Percentiles rank a stretch among this genome's conserved stretches.
These are phyloP conservation scores for Aleadryas rufinucha DNA, from an alignment of 2,113 vertebrate species.

Conservation along the genomic window DNA sequence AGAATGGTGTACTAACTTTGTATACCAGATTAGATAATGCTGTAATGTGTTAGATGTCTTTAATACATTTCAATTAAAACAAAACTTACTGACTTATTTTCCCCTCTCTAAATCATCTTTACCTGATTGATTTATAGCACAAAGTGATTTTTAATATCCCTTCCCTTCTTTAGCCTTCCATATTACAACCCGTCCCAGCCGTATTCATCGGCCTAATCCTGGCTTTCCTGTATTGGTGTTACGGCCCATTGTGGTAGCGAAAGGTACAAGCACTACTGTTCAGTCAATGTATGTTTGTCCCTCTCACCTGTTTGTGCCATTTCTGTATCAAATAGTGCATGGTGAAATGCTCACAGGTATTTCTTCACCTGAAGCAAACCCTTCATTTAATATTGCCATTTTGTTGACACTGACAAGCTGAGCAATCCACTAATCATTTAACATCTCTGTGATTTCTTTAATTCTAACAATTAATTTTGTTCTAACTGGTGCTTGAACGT, in stretches of 20 bases:
- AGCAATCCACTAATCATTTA: slow-evolving; percentile 76
- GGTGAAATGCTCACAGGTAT: slow-evolving; percentile 73
- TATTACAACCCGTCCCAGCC: slow-evolving; percentile 99
- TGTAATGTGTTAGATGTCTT: slow-evolving; percentile 75
- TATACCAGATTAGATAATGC: slow-evolving; percentile 55
- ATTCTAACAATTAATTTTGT: slow-evolving; percentile 64
- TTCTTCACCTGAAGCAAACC: slow-evolving; percentile 73
- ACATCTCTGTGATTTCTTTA: slow-evolving; percentile 80
- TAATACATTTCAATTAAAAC: slow-evolving; percentile 68
- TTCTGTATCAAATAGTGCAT: slow-evolving; percentile 83
- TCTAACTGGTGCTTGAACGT: slow-evolving; percentile 60
- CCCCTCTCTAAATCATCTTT: slow-evolving; percentile 76
- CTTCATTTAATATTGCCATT: slow-evolving; percentile 76
- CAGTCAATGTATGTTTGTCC: slow-evolving; percentile 84
- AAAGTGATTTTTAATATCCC: slow-evolving; percentile 95
- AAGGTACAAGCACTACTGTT: slow-evolving; percentile 93
- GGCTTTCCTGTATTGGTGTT: slow-evolving; percentile 99
- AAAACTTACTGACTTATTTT: slow-evolving; percentile 66
- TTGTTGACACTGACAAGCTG: slow-evolving; percentile 53
- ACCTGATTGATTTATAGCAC: slow-evolving; percentile 75
- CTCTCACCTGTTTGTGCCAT: slow-evolving; percentile 81
- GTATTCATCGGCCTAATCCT: slow-evolving; percentile 99
- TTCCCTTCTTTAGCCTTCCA: slow-evolving; percentile 96
- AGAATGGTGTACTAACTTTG: slow-evolving; percentile 55
- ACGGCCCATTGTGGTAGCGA: slow-evolving; percentile 99